phyloP scores from a whole-genome alignment of 2,888 invertebrate genomes.

The Melanophora roralis region DNA sequence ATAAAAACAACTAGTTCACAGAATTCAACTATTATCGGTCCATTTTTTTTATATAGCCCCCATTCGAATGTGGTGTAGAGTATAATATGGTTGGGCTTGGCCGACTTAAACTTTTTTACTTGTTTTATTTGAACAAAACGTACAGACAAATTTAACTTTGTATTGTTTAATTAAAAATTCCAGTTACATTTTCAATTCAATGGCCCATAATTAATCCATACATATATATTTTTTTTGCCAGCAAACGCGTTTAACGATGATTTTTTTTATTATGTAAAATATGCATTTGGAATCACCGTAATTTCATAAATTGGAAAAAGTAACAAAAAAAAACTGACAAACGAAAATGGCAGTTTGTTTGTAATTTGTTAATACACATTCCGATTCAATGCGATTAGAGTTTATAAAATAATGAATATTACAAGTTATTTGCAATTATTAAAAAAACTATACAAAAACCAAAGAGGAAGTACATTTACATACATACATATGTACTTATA shows the following conservation, averaged over 20 bases:
- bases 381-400: conserved; percentile 12
- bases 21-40: no score
- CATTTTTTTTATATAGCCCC: no score
- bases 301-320: conserved; percentile 26
- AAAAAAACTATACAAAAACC: no score
- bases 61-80: no score
- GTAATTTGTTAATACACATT: conserved; percentile 36
- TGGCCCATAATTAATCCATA: conserved; percentile 51
- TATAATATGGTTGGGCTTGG: no score
- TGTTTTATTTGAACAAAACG: no score
- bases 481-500: no score
- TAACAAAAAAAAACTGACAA: conserved; percentile 20
- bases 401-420: conserved; percentile 40
- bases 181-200: conserved; percentile 44
- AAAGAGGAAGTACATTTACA: no score
- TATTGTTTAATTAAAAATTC: conserved; percentile 40
- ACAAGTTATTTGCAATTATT: conserved; percentile 44
- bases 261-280: conserved; percentile 32
- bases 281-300: conserved; percentile 50
- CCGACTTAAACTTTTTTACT: no score
- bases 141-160: no score
- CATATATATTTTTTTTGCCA: conserved; percentile 38
- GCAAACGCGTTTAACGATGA: neutral
- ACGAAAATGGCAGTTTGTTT: conserved; percentile 39
- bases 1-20: no score